Evolutionary conservation across 37 sponge, comb jelly and placozoan species (phyloP).

Genomic region (Haliclona indistincta): DNA sequence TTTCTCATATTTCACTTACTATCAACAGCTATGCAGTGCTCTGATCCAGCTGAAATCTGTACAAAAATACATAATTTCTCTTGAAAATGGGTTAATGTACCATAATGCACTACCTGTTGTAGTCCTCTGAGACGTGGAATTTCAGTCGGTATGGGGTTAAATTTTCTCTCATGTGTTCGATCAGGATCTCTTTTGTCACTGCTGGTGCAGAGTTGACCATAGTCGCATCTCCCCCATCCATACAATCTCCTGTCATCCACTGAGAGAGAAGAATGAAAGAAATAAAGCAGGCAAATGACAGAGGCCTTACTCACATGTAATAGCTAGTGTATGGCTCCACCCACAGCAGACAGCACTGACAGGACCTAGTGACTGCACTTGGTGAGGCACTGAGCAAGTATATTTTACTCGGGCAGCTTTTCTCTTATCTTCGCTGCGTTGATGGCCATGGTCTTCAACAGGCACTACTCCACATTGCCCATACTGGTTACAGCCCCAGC

Average conservation of each 20-base stretch:
- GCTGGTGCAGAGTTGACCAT: conserved; percentile 86
- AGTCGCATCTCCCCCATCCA: conserved; percentile 73
- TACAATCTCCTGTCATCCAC: conserved; percentile 47
- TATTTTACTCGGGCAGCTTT: not conserved
- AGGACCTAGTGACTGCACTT: conserved; percentile 27
- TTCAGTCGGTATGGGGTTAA: conserved; percentile 24
- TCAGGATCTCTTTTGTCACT: no score
- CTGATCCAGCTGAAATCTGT: conserved; percentile 73
- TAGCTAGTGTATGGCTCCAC: conserved; percentile 72
- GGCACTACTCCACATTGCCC: conserved; percentile 65
- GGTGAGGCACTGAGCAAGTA: not conserved
- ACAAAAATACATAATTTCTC: not conserved
- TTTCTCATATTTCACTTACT: conserved; percentile 32
- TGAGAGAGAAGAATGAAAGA: not conserved
- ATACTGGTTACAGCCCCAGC: conserved; percentile 62
- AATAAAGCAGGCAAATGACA: not conserved
- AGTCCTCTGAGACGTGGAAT: conserved; percentile 26
- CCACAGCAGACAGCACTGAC: conserved; percentile 59
- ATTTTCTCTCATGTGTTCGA: no score
- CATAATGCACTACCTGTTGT: conserved; percentile 21
- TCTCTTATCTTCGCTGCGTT: not conserved
- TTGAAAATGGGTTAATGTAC: not conserved
- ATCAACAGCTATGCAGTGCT: conserved; percentile 62
- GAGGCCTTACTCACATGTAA: conserved; percentile 6
- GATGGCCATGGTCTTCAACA: not conserved